Conservation (phyloP, 2,797 vertebrate genomes). For the Lates japonicus region DNA sequence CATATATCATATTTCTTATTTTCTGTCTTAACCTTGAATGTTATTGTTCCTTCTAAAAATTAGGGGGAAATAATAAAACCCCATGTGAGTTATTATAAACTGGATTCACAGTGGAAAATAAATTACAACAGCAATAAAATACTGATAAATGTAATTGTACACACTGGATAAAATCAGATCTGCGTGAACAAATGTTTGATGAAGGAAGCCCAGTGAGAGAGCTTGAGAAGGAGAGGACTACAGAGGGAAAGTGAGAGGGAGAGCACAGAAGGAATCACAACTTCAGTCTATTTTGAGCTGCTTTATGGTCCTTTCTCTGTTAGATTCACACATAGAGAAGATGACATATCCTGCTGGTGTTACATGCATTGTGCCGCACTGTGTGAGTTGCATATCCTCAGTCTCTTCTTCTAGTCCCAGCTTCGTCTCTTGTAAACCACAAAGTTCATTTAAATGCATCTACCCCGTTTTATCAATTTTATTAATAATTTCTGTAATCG, state of each 20-base stretch:
- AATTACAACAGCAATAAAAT: not conserved
- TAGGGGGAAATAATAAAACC: not conserved
- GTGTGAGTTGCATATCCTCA: not conserved
- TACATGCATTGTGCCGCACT: constrained; percentile 22
- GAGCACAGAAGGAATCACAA: constrained; percentile 21
- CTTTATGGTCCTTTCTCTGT: constrained; percentile 25
- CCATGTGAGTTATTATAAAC: not conserved
- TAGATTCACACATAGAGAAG: constrained; percentile 19
- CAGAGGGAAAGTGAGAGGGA: not conserved
- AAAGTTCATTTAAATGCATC: constrained; percentile 1
- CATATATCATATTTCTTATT: not conserved
- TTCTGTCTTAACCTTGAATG: constrained; percentile 5
- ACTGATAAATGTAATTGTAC: not conserved
- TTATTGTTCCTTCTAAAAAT: constrained; percentile 3
- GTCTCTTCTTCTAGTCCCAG: not conserved
- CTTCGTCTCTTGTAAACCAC: constrained; percentile 2
- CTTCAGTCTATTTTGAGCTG: constrained; percentile 31
- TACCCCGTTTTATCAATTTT: not conserved
- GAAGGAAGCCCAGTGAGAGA: not conserved
- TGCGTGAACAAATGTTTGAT: constrained; percentile 8
- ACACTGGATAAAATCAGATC: not conserved
- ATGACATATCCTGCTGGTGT: constrained; percentile 27
- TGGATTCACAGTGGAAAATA: not conserved
- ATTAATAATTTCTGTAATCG: not conserved
- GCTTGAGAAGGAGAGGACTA: not conserved